Evolutionary conservation across 2,113 vertebrate species (phyloP), one percentile per base, ranked within the genome.

Genomic region (Ctenodactylus gundi): DNA sequence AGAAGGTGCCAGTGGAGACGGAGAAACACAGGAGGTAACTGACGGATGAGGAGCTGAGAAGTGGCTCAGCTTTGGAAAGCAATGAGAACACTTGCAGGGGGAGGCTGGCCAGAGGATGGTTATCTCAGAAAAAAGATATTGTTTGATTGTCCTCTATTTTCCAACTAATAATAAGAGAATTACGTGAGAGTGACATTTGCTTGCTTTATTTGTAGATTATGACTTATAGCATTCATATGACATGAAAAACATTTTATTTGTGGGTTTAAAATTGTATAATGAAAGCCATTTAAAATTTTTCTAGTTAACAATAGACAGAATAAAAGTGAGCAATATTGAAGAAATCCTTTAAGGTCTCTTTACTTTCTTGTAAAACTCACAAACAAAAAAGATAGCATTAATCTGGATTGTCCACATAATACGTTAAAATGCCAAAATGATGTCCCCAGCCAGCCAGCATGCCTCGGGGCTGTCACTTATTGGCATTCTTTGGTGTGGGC

Each of bases 401-500:
- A 81, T 3, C 34, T 36, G 91, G 49, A 81, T 72, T 89, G 91
- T 46, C 25, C 78, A 94, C 41, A 87, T 84, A 85, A 90, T 34
- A 88, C 88, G 91, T 73, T 68, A 86, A 95, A 95, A 95, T 90
- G 65, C 73, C 64, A 49, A 84, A 90, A 81, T 83, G 49, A 83
- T 41, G 81, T 80, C 39, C 46, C 77, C 18, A 39, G 49, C 10
- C 46, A 81, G 76, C 13, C 21, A 70, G 67, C 7, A 13, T 29
- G 78, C 34, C 78, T 90, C n/a, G 46, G 67, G 67, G 65, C 55
- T 77, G 64, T 81, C 68, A 67, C 29, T 75, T 29, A 77, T 51
- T 85, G 55, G 72, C 31, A 58, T 67, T 27, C 18, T 73, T 85
- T 68, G 46, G 23, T 88, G 41, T 78, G 62, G 44, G 51, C 13